Evolutionary conservation across 2,888 invertebrate species (phyloP), one percentile per base, ranked within the genome.

Genomic region (Acanthosepion esculentum): DNA sequence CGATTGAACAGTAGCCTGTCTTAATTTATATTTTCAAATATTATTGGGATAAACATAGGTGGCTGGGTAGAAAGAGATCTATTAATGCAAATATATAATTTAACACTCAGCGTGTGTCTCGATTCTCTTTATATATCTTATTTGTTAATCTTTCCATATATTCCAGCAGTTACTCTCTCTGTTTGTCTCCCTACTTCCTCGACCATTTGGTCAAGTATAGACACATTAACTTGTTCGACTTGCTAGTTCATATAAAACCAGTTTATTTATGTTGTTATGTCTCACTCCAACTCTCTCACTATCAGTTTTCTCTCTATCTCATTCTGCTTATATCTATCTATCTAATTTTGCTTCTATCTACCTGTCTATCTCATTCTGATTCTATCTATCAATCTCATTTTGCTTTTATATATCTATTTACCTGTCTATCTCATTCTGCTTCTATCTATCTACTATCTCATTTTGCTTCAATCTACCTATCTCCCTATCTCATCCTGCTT

Each of bases 11-110:
- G 78, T 8, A 78, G 33, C 78, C n/a, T n/a, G 78, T 78, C 78
- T 78, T 78, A 78, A 78, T 78, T 78, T 78, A 78, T 78, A 78
- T 78, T 78, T 78, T 78, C 78, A n/a, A 78, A 78, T n/a, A 33
- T 33, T 78, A 78, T 78, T 33, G 5, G 78, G n/a, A 78, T 78
- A 78, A 78, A 33, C 78, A n/a, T n/a, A 12, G n/a, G n/a, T 29
- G 29, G n/a, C 41, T 41, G 29, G n/a, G 18, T 10, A 33, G 15
- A 33, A 78, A 78, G 12, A 78, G 2, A 78, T 33, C n/a, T 78
- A 78, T 78, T 78, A 78, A 78, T 78, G 78, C 78, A 78, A 78
- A 78, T 78, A 15, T 33, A 78, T 78, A 78, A 78, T 78, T 78
- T 33, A 33, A 33, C n/a, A 78, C 78, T 78, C n/a, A 33, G 78